Evolutionary conservation across 2,113 vertebrate genomes (phyloP).

Genomic region (Dicaeum eximium): DNA sequence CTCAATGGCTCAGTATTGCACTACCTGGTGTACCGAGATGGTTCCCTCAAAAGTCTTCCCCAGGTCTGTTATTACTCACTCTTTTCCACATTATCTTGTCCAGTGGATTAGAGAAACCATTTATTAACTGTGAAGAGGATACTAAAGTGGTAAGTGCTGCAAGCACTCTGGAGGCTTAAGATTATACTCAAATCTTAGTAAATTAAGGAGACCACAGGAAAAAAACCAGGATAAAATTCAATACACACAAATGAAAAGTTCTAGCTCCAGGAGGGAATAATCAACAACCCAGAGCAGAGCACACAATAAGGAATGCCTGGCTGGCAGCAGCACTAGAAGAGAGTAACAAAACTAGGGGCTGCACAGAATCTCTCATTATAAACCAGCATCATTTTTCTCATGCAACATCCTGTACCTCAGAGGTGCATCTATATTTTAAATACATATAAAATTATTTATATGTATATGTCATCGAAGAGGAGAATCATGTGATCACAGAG

Average conservation of each 20-base stretch:
- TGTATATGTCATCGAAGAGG: neutral
- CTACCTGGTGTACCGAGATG: neutral
- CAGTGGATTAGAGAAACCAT: conserved; percentile 33
- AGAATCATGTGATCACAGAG: neutral
- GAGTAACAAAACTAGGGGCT: neutral
- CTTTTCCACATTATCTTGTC: conserved; percentile 27
- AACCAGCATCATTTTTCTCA: neutral
- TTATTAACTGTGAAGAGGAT: conserved; percentile 35
- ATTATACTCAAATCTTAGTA: conserved; percentile 5
- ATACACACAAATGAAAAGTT: conserved; percentile 22
- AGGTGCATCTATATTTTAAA: neutral
- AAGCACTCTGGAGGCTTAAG: neutral
- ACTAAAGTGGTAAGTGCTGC: conserved; percentile 16
- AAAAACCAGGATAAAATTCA: conserved; percentile 5
- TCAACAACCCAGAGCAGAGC: neutral
- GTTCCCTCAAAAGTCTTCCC: neutral
- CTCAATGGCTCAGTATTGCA: neutral
- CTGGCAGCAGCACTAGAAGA: neutral
- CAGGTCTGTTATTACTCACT: neutral
- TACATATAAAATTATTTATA: neutral
- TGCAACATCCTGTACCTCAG: neutral
- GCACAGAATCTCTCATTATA: neutral
- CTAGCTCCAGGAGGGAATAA: conserved; percentile 31
- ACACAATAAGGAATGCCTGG: neutral
- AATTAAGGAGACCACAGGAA: neutral